phyloP scores from a whole-genome alignment of 2,888 invertebrate species.

The Therioaphis trifolii region DNA sequence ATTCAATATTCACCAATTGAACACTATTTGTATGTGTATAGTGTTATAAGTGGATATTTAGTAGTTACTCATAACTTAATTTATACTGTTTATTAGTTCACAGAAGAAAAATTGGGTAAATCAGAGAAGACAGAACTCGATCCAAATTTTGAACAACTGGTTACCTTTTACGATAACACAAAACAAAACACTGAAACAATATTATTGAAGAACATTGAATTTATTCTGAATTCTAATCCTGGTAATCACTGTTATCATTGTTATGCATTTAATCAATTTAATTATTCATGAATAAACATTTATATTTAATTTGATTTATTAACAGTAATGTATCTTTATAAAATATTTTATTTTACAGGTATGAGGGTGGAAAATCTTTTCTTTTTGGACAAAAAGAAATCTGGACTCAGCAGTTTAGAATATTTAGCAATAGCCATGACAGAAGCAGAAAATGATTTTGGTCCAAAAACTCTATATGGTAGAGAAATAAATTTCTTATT shows the following conservation, averaged over 20 bases:
- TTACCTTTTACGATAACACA: constrained; percentile 86
- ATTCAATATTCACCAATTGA: too few relatives aligned
- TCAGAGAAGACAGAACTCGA: constrained; percentile 93
- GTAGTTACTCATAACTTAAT: too few relatives aligned
- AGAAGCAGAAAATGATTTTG: constrained; percentile 84
- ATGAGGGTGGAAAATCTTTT: constrained; percentile 58
- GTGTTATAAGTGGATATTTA: too few relatives aligned
- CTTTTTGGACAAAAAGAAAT: constrained; percentile 82
- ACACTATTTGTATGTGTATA: too few relatives aligned
- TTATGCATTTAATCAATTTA: constrained; percentile 6
- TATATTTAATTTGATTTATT: neutral
- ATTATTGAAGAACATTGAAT: constrained; percentile 81
- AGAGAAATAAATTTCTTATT: constrained; percentile 64
- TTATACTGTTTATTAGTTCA: constrained; percentile 75
- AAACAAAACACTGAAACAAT: constrained; percentile 88
- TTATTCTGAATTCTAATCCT: constrained; percentile 90
- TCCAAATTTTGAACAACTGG: constrained; percentile 87
- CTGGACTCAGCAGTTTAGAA: constrained; percentile 84
- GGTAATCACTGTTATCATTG: constrained; percentile 72
- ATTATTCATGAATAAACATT: neutral
- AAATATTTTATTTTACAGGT: constrained; percentile 69
- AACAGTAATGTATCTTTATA: neutral
- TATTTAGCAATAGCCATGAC: constrained; percentile 88
- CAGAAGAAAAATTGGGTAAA: constrained; percentile 91
- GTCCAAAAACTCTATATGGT: constrained; percentile 86